Evolutionary conservation across 2,888 invertebrate genomes (phyloP).

Genomic region (Andrena camellia): DNA sequence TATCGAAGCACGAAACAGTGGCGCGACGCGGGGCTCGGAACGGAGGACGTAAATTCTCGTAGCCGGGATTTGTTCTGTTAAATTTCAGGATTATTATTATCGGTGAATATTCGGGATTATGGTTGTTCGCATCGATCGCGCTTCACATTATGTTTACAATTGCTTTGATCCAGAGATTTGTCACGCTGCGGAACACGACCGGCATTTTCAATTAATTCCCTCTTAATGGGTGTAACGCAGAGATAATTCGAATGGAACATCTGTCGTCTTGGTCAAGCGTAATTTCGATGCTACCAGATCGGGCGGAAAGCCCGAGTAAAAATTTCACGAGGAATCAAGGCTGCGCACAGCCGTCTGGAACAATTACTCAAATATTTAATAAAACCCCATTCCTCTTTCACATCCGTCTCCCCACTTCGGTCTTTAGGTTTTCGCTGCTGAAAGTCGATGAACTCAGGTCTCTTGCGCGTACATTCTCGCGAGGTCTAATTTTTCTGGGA

Average conservation of each 20-base stretch:
- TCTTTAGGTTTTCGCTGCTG: neutral
- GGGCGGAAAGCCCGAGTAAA: neutral
- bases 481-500: neutral
- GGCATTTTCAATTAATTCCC: conserved; percentile 65
- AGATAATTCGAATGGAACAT: conserved; percentile 13
- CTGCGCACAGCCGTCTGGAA: neutral
- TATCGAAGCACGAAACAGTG: conserved; percentile 30
- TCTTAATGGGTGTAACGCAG: conserved; percentile 53
- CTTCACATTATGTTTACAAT: conserved; percentile 66
- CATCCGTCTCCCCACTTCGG: neutral
- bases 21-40: neutral
- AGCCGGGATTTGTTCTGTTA: conserved; percentile 67
- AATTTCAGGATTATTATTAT: conserved; percentile 72
- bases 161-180: conserved; percentile 56
- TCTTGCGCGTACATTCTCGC: neutral
- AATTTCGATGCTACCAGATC: neutral
- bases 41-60: conserved; percentile 41
- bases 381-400: conserved; percentile 15
- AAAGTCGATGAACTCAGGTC: neutral
- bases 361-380: conserved; percentile 38
- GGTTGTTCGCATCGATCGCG: conserved; percentile 62
- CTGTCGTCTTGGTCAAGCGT: conserved; percentile 4
- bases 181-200: conserved; percentile 17
- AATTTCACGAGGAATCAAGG: neutral
- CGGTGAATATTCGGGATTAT: conserved; percentile 68